phyloP scores from a whole-genome alignment of 2,888 invertebrate genomes.

The Pterostichus niger region DNA sequence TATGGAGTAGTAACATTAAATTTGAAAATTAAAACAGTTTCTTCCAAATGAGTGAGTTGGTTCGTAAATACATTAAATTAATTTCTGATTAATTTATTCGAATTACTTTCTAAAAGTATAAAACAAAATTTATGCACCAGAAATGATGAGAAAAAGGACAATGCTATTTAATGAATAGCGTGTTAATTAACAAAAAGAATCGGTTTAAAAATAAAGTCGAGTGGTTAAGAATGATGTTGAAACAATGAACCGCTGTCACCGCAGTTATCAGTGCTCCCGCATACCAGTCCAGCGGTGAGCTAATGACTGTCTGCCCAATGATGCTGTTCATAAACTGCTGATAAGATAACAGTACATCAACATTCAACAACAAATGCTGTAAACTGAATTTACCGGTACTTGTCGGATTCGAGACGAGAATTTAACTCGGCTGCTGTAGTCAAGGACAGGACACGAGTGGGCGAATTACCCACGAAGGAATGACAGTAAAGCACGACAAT shows the following conservation, averaged over 20 bases:
- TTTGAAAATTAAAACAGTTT: constrained; percentile 19
- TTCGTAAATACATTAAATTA: constrained; percentile 43
- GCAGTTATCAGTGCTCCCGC: constrained; percentile 43
- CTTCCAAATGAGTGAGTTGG: constrained; percentile 39
- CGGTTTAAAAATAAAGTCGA: constrained; percentile 42
- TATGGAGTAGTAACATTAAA: constrained; percentile 19
- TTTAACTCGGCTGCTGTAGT: constrained; percentile 24
- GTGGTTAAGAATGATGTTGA: constrained; percentile 40
- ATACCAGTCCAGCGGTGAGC: constrained; percentile 27
- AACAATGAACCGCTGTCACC: constrained; percentile 55
- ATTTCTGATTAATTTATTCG: constrained; percentile 43
- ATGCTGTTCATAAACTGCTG: constrained; percentile 42
- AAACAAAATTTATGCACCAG: constrained; percentile 31
- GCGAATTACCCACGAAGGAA: constrained; percentile 39
- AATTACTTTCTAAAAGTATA: constrained; percentile 57
- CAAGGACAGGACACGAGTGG: constrained; percentile 53
- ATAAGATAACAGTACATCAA: constrained; percentile 64
- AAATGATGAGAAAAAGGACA: constrained; percentile 60
- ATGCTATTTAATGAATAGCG: constrained; percentile 53
- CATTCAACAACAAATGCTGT: constrained; percentile 46
- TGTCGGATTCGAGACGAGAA: constrained; percentile 43
- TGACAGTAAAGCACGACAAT: constrained; percentile 39
- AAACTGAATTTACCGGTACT: constrained; percentile 60
- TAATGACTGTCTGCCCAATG: constrained; percentile 39
- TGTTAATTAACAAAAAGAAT: constrained; percentile 59